These are phyloP conservation scores for Thalassoma bifasciatum DNA, from an alignment of 2,113 vertebrate species.

Conservation along the genomic window DNA sequence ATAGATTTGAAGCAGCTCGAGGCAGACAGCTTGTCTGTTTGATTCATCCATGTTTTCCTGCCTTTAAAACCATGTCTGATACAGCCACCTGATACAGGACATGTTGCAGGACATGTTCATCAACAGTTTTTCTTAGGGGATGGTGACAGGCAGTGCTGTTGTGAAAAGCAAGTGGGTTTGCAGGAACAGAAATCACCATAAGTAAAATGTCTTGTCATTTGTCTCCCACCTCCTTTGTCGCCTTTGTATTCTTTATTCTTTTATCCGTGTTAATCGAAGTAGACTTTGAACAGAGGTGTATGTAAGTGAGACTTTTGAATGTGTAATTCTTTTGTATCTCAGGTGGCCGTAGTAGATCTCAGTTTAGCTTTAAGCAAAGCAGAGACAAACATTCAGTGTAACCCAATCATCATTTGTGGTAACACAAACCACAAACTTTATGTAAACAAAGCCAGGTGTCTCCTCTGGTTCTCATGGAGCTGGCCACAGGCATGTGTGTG, in stretches of 20 bases:
- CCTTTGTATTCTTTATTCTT: slow-evolving; percentile 1
- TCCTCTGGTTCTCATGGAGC: not conserved
- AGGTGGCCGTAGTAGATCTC: slow-evolving; percentile 25
- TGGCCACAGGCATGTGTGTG: slow-evolving; percentile 2
- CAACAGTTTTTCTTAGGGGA: not conserved
- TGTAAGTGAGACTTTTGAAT: slow-evolving; percentile 14
- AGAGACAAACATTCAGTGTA: slow-evolving; percentile 50
- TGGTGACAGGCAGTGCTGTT: not conserved
- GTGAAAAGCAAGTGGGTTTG: not conserved
- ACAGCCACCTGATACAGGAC: slow-evolving; percentile 35
- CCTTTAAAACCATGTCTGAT: slow-evolving; percentile 5
- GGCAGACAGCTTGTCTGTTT: slow-evolving; percentile 33
- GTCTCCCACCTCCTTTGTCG: not conserved
- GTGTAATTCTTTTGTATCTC: slow-evolving; percentile 24
- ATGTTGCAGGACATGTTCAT: slow-evolving; percentile 12
- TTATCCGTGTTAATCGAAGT: not conserved
- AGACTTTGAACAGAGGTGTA: not conserved
- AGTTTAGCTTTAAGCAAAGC: slow-evolving; percentile 2
- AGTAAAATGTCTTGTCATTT: not conserved
- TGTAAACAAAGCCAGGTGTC: slow-evolving; percentile 42
- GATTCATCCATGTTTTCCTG: slow-evolving; percentile 5
- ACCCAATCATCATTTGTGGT: slow-evolving; percentile 28
- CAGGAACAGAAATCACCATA: not conserved
- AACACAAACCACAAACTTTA: slow-evolving; percentile 38
- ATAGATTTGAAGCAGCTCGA: slow-evolving; percentile 27